Evolutionary conservation across 2,113 vertebrate species (phyloP).

Genomic region (Eudorcas thomsonii): DNA sequence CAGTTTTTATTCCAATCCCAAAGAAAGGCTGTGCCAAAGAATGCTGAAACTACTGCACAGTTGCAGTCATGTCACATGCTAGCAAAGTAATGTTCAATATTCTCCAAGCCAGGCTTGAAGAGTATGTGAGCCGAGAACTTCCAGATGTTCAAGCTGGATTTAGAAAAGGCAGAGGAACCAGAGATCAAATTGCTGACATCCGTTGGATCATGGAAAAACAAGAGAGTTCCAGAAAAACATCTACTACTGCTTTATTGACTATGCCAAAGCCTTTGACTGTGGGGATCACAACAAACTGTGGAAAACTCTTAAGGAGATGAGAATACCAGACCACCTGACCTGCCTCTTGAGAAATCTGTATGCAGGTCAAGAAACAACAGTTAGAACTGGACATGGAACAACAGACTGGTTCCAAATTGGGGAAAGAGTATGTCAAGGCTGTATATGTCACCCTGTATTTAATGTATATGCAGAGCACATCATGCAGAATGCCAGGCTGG

Average conservation of each 20-base stretch:
- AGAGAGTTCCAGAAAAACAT: neutral
- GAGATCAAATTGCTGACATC: neutral
- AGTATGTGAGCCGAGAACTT: neutral
- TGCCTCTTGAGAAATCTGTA: neutral
- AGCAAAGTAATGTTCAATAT: neutral
- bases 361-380: neutral
- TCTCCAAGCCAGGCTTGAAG: neutral
- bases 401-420: neutral
- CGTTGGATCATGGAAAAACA: neutral
- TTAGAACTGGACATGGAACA: neutral
- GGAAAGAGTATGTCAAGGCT: neutral
- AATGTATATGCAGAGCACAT: neutral
- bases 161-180: neutral
- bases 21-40: neutral
- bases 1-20: neutral
- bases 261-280: neutral
- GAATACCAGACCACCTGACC: neutral
- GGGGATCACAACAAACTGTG: neutral
- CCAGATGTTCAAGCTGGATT: neutral
- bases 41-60: neutral
- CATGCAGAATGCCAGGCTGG: neutral
- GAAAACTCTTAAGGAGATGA: neutral
- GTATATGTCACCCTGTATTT: neutral
- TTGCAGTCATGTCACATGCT: neutral
- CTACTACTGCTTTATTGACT: neutral